Evolutionary conservation across 2,797 vertebrate species (phyloP), one percentile per base, ranked within the genome.

Genomic region (Tangara arthus): DNA sequence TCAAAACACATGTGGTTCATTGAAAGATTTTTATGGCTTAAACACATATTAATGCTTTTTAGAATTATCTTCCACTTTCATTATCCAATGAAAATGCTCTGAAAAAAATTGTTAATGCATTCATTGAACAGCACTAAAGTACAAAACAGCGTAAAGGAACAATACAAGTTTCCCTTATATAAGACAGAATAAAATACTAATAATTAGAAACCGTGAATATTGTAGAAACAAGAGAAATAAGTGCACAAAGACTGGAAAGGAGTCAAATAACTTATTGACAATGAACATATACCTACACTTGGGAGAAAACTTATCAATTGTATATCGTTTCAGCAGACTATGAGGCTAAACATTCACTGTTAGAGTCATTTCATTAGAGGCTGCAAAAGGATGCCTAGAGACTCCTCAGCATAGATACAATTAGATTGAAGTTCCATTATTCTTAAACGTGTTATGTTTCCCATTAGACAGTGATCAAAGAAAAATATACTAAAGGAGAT

Each of bases 391-490:
- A 82, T 92, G 82, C 82, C 93, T 81, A 92, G 93, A 96, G 95
- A 92, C 63, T 96, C 86, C 97, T 95, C 87, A 96, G 72, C 52
- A 88, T 82, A 93, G 84, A 94, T 76, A 95, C 95, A 98, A 97
- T 98, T 98, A 97, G 94, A 94, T 35, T 94, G 73, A 97, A 97
- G 89, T 91, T 97, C 96, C 95, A 97, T 98, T 98, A 97, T 97
- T 97, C 95, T 95, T 97, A 94, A 97, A 93, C n/a, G 8, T 92
- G 94, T 96, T 97, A 95, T 96, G 96, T 95, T 97, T 98, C 91
- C 96, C 95, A 96, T 98, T 98, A 98, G 96, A 87, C 82, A 89
- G 82, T 89, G 96, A 98, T 98, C 97, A 98, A 97, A 98, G 94
- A 52, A 93, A 97, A 97, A 97, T 97, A 96, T 92, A 97, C 95